phyloP scores from a whole-genome alignment of 2,113 vertebrate genomes.

The Hassar affinis region DNA sequence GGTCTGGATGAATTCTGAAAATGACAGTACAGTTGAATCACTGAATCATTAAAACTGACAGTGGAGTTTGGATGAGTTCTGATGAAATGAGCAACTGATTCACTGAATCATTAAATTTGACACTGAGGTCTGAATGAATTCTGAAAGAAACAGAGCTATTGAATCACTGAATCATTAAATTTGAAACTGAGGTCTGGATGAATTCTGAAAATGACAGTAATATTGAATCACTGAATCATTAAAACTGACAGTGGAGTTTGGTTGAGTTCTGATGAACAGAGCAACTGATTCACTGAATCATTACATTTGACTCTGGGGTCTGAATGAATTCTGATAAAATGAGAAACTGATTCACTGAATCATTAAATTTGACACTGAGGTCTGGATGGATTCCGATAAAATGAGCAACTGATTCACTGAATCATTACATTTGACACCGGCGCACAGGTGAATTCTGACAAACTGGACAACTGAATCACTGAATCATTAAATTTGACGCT shows the following conservation, averaged over 20 bases:
- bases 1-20: neutral
- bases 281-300: neutral
- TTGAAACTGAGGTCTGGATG: neutral
- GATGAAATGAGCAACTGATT: neutral
- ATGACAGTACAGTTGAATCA: neutral
- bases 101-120: slow-evolving; percentile 32
- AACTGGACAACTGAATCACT: neutral
- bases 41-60: neutral
- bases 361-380: neutral
- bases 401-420: neutral
- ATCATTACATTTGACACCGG: slow-evolving; percentile 30
- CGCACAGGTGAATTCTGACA: neutral
- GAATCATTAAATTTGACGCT: neutral
- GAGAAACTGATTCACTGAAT: neutral
- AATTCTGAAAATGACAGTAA: neutral
- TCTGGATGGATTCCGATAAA: neutral
- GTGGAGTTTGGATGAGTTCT: neutral
- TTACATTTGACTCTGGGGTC: neutral
- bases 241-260: neutral
- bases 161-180: slow-evolving; percentile 7
- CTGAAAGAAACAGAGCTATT: neutral
- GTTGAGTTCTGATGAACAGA: neutral
- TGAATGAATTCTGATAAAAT: neutral
- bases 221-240: slow-evolving; percentile 25
- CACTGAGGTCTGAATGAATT: neutral